Conservation (phyloP, 2,797 vertebrate species). For the Coccyzus lansbergi region DNA sequence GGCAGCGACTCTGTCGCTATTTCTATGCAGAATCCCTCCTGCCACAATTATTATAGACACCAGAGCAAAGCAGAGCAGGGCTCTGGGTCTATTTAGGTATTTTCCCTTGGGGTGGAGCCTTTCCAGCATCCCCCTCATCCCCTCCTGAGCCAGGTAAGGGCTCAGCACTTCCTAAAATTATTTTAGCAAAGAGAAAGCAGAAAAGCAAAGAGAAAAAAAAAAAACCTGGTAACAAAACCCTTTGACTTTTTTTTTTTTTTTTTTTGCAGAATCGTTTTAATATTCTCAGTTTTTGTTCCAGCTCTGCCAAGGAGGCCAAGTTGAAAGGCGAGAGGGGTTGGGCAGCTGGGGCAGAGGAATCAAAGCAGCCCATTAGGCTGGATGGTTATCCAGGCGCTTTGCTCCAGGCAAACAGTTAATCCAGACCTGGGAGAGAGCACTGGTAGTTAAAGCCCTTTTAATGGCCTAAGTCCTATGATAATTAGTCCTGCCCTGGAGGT, state of each 20-base stretch:
- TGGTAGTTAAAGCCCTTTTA: slow-evolving; percentile 99
- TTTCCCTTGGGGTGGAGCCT: not conserved
- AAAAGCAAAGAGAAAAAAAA: accelerated
- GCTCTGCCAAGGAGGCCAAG: slow-evolving; percentile 30
- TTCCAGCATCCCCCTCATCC: slow-evolving; percentile 11
- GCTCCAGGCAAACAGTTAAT: slow-evolving; percentile 95
- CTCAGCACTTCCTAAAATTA: not conserved
- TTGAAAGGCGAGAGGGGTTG: slow-evolving; percentile 20
- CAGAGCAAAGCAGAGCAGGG: not conserved
- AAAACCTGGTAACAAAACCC: too few species aligned
- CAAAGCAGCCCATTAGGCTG: slow-evolving; percentile 94
- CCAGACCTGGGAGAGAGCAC: slow-evolving; percentile 94
- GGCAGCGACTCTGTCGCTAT: slow-evolving; percentile 25
- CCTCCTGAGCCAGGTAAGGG: slow-evolving; percentile 20
- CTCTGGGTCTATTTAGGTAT: not conserved
- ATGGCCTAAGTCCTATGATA: slow-evolving; percentile 99
- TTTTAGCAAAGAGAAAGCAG: not conserved
- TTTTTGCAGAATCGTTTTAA: not conserved
- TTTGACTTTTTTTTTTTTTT: not conserved
- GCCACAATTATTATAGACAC: slow-evolving; percentile 7
- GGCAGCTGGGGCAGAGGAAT: slow-evolving; percentile 80
- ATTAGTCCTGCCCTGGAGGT: slow-evolving; percentile 99
- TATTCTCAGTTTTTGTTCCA: slow-evolving; percentile 31
- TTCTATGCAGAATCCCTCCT: slow-evolving; percentile 35
- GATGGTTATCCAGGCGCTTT: slow-evolving; percentile 90